These are phyloP conservation scores for Ardeotis arabs DNA, from an alignment of 2,113 vertebrate species.

Conservation along the genomic window DNA sequence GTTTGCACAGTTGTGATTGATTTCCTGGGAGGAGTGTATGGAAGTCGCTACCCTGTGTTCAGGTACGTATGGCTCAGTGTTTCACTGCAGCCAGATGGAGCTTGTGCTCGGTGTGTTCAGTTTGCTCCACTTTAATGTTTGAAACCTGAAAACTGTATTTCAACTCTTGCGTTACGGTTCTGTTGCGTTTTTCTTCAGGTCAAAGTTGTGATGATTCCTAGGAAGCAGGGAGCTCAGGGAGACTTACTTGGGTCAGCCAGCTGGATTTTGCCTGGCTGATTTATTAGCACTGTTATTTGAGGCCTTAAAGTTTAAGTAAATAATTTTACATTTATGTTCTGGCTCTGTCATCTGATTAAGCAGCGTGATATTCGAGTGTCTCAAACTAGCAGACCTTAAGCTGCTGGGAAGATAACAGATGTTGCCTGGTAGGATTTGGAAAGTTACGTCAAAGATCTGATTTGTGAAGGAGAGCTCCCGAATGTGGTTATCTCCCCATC, in stretches of 20 bases:
- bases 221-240: neutral
- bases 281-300: neutral
- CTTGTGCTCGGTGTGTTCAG: neutral
- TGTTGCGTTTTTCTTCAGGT: neutral
- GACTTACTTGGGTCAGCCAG: neutral
- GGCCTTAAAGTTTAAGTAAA: neutral
- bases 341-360: neutral
- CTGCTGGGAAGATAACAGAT: neutral
- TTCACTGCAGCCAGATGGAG: neutral
- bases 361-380: neutral
- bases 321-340: neutral
- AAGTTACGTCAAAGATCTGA: neutral
- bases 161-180: neutral
- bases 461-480: neutral
- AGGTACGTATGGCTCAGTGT: neutral
- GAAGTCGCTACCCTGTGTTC: accelerated
- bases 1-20: neutral
- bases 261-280: neutral
- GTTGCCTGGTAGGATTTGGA: neutral
- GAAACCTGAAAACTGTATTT: neutral
- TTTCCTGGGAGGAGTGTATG: accelerated
- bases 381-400: neutral
- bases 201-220: neutral
- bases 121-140: neutral
- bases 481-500: neutral